phyloP scores from a whole-genome alignment of 2,113 vertebrate genomes.

The Equus przewalskii region DNA sequence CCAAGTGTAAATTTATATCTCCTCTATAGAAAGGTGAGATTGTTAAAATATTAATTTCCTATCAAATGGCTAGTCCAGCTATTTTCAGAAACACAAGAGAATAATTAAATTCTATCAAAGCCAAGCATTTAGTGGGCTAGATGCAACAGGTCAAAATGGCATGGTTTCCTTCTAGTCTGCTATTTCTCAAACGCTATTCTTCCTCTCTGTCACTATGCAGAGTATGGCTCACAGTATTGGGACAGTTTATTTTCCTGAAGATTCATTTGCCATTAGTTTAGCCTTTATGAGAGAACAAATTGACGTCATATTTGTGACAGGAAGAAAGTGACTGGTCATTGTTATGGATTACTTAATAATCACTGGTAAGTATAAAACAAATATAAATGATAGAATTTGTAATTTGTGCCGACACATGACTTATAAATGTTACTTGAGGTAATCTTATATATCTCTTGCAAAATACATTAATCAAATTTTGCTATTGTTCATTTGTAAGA shows the following conservation, averaged over 20 bases:
- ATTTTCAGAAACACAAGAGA: neutral
- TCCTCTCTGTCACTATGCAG: neutral
- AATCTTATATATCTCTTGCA: constrained; percentile 78
- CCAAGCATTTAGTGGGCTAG: neutral
- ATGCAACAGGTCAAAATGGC: neutral
- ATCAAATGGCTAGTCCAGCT: neutral
- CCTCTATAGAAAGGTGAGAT: neutral
- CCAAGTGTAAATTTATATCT: neutral
- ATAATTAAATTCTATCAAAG: neutral
- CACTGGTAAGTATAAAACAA: constrained; percentile 79
- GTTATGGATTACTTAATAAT: constrained; percentile 83
- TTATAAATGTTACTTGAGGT: constrained; percentile 72
- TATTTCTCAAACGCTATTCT: neutral
- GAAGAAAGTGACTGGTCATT: constrained; percentile 71
- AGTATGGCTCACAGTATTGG: neutral
- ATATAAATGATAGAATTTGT: constrained; percentile 73
- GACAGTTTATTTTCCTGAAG: constrained; percentile 48
- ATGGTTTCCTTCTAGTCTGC: accelerated
- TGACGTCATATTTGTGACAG: constrained; percentile 64
- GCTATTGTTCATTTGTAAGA: constrained; percentile 65
- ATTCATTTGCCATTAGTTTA: constrained; percentile 57
- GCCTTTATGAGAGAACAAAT: constrained; percentile 59
- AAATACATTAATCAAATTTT: constrained; percentile 80
- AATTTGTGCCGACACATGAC: constrained; percentile 59
- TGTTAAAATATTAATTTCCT: constrained; percentile 36